A percentile compares a stretch with the other conserved stretches of the same genome.
Evolutionary conservation across 2,797 vertebrate species (phyloP).

Genomic region (Falco cherrug): DNA sequence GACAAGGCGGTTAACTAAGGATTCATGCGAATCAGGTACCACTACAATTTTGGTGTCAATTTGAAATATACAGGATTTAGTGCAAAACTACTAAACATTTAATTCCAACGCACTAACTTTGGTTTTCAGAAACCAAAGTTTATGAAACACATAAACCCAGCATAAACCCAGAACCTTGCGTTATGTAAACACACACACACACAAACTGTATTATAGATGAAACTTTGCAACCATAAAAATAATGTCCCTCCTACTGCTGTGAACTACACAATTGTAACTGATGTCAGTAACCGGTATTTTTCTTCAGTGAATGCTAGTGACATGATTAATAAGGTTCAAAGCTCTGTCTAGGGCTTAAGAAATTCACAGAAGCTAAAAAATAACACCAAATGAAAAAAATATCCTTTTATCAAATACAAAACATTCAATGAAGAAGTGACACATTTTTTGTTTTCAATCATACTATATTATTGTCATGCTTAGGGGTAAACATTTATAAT

Average conservation of each 20-base stretch:
- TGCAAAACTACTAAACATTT: neutral
- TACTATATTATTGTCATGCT: neutral
- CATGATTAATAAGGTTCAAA: constrained; percentile 12
- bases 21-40: neutral
- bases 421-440: neutral
- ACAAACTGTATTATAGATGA: neutral
- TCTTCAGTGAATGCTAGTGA: neutral
- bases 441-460: neutral
- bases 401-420: neutral
- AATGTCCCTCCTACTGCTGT: neutral
- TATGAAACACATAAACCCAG: neutral
- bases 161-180: neutral
- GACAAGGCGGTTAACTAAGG: neutral
- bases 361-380: constrained; percentile 3
- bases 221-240: neutral
- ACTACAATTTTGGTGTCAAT: neutral
- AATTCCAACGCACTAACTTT: neutral
- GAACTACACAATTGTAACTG: neutral
- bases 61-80: neutral
- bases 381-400: neutral
- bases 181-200: neutral
- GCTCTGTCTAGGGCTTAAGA: neutral
- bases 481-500: neutral
- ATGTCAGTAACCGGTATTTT: constrained; percentile 1
- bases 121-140: neutral